Base-by-base conservation (phyloP, 30 jellyfish, hydroid and myxozoan species). In the Turritopsis dohrnii region DNA sequence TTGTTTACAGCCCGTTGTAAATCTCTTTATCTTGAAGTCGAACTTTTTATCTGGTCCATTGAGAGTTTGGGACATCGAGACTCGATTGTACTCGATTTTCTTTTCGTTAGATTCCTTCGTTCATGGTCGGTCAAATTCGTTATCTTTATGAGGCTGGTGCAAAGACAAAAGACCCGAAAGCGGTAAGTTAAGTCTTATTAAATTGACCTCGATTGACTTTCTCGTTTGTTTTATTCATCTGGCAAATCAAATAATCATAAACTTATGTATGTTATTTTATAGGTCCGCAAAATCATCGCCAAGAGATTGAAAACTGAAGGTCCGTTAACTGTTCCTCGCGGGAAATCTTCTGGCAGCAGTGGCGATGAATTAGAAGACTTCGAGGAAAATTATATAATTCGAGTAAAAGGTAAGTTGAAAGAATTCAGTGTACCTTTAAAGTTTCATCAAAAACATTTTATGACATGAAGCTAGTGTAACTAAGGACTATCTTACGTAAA, bases 111-210 rank as follows among this genome's bases (percentile, higher is more conserved):
- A 95, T 92, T 0, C 98, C 98, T 0, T 90, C 95, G 0, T 92
- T 92, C 76, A 92, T 92, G 98, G 98, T 92, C 81, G 85, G 90
- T 21, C 98, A 92, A 77, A 88, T 92, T 19, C 91, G 98, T 8
- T 88, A 80, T 71, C 87, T 92, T 29, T 81, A 92, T 83, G 98
- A 92, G 69, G 98, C 98, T 24, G 98, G 98, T n/a, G 89, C 96
- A 18, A 92, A 92, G 75, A 83, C 86, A 13, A 87, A 95, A 21
- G 98, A 92, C 81, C 84, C 96, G 19, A 92, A 92, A 88, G 94
- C 98, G 9, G 98, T 92, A 60, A 66, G 98, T 84, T 24, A n/a
- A n/a, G n/a, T n/a, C n/a, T n/a, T n/a, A n/a, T n/a, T n/a, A n/a
- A n/a, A n/a, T n/a, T n/a, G n/a, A n/a, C n/a, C n/a, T n/a, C n/a